Conservation (phyloP, 2,113 vertebrate species). For the Apteryx mantelli region DNA sequence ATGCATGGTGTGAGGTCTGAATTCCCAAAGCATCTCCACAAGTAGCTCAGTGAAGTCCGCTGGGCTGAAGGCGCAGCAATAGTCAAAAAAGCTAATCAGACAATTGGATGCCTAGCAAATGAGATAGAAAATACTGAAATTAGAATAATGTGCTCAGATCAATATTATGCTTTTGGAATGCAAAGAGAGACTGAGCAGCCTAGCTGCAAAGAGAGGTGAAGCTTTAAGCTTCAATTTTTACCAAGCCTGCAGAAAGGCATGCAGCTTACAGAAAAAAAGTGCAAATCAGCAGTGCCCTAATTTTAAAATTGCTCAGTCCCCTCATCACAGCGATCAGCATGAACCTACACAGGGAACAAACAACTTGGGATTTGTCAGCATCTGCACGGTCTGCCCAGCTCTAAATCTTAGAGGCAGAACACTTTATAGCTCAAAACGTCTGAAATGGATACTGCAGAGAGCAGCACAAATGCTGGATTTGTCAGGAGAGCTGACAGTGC, state of each 20-base stretch:
- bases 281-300: background rate
- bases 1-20: background rate
- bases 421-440: constrained; percentile 36
- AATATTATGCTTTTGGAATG: background rate
- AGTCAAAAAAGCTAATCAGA: background rate
- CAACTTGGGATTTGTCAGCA: background rate
- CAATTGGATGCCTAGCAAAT: background rate
- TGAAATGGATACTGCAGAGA: constrained; percentile 43
- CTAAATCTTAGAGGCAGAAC: background rate
- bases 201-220: background rate
- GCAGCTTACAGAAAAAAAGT: background rate
- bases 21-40: background rate
- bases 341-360: background rate
- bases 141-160: background rate
- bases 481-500: constrained; percentile 48
- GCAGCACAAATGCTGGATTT: constrained; percentile 40
- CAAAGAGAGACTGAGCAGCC: background rate
- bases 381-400: background rate
- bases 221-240: background rate
- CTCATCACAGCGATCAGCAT: background rate
- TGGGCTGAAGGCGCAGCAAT: background rate
- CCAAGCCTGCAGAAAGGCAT: background rate
- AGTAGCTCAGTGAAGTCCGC: background rate
- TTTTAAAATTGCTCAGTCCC: background rate
- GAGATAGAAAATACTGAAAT: background rate